Conservation (phyloP, 2,888 invertebrate genomes). For the Tortrix viridana region DNA sequence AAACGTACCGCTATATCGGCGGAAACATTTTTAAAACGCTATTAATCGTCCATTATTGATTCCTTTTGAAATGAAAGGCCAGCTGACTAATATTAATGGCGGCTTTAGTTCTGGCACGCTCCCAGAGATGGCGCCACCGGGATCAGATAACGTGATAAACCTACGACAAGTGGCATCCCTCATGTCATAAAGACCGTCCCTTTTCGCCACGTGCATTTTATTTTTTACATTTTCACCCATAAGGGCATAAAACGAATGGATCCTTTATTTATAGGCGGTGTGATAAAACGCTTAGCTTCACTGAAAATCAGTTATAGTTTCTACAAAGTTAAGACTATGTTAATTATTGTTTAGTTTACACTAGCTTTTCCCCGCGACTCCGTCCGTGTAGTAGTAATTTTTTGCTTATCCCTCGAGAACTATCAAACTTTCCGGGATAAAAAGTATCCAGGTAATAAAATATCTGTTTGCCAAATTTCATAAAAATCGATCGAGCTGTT, state of each 20-base stretch:
- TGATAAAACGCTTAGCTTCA: not conserved
- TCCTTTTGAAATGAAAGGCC: slow-evolving; percentile 28
- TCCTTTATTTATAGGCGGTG: slow-evolving; percentile 5
- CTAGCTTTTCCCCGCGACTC: no score
- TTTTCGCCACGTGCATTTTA: slow-evolving; percentile 35
- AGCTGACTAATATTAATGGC: slow-evolving; percentile 36
- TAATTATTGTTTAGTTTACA: no score
- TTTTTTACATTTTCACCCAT: slow-evolving; percentile 23
- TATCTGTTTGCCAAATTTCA: no score
- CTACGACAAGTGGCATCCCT: slow-evolving; percentile 21
- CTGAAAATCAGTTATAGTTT: not conserved
- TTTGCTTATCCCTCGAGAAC: no score
- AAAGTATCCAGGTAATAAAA: no score
- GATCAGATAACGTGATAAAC: slow-evolving; percentile 27
- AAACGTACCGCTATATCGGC: slow-evolving; percentile 2
- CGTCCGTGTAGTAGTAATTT: no score
- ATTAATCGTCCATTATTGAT: slow-evolving; percentile 37
- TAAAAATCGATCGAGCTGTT: no score
- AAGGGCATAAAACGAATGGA: slow-evolving; percentile 21
- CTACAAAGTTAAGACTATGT: no score
- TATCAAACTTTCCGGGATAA: no score
- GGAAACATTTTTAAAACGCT: slow-evolving; percentile 26
- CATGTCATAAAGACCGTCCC: slow-evolving; percentile 32
- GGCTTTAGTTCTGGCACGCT: slow-evolving; percentile 14
- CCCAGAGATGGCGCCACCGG: slow-evolving; percentile 32